phyloP scores from a whole-genome alignment of 1,140 invertebrate genomes.

The Drosophila guanche region DNA sequence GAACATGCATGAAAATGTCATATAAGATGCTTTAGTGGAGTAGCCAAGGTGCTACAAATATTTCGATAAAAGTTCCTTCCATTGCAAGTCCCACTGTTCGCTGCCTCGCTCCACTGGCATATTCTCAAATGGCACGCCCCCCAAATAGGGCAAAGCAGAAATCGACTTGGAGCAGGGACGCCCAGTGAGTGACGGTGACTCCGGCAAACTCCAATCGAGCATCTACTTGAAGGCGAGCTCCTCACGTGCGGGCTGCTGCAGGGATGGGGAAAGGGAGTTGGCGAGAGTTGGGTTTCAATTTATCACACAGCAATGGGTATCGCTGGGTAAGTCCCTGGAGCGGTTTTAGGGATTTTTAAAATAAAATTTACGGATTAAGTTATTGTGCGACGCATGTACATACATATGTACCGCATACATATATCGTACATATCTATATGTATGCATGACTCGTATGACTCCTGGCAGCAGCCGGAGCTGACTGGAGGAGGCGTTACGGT shows the following conservation, averaged over 20 bases:
- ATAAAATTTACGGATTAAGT: conserved; percentile 84
- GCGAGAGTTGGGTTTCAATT: conserved; percentile 69
- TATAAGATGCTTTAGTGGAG: neutral
- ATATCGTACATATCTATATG: neutral
- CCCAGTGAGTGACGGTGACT: conserved; percentile 19
- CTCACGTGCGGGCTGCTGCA: conserved; percentile 22
- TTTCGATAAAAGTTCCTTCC: neutral
- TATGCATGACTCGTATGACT: conserved; percentile 35
- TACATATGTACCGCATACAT: neutral
- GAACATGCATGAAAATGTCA: neutral
- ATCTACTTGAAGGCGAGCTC: conserved; percentile 26
- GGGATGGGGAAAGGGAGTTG: conserved; percentile 1
- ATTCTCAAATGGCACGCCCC: conserved; percentile 48
- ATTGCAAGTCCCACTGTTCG: conserved; percentile 14
- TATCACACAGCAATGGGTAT: conserved; percentile 59
- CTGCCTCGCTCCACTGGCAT: conserved; percentile 1
- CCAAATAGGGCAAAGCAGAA: conserved; percentile 57
- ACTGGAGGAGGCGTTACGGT: conserved; percentile 43
- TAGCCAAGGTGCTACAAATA: no score
- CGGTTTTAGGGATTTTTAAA: conserved; percentile 78
- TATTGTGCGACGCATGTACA: conserved; percentile 63
- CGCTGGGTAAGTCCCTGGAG: conserved; percentile 64
- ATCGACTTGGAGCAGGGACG: conserved; percentile 2
- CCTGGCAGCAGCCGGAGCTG: conserved; percentile 12
- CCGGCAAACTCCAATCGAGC: conserved; percentile 13